These are phyloP conservation scores for Eupeodes latifasciatus DNA, from an alignment of 2,888 invertebrate genomes.

Conservation along the genomic window DNA sequence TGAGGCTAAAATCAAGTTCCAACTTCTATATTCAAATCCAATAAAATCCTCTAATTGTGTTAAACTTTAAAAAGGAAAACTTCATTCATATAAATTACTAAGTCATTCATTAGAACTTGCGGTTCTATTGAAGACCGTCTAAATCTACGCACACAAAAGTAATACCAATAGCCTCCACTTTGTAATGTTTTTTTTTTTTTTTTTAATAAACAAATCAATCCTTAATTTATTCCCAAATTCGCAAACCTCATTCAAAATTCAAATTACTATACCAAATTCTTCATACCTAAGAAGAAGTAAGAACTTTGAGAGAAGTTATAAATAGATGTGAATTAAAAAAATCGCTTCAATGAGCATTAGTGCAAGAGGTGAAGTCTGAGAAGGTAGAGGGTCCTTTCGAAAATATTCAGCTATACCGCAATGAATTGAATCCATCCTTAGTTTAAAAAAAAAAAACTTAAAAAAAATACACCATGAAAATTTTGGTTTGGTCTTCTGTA, in stretches of 20 bases:
- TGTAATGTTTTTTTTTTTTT: conserved; percentile 1
- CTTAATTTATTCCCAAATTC: conserved; percentile 64
- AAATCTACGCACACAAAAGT: conserved; percentile 30
- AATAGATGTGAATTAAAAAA: conserved; percentile 29
- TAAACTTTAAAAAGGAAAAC: conserved; percentile 45
- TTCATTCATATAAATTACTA: conserved; percentile 75
- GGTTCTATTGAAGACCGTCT: conserved; percentile 62
- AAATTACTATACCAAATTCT: not conserved
- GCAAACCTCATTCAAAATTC: conserved; percentile 52
- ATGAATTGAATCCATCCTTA: conserved; percentile 31
- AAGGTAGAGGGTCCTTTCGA: conserved; percentile 22
- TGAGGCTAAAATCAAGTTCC: too few species aligned
- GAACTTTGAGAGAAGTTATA: not conserved
- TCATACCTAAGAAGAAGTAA: not conserved
- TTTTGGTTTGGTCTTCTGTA: conserved; percentile 42
- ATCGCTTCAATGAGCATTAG: conserved; percentile 63
- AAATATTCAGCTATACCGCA: conserved; percentile 3
- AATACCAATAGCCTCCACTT: conserved; percentile 12
- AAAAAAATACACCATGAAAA: conserved; percentile 7
- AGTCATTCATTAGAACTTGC: conserved; percentile 58
- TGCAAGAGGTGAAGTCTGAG: conserved; percentile 45
- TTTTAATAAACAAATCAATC: conserved; percentile 67
- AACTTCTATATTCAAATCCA: not conserved
- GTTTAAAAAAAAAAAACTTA: not conserved
- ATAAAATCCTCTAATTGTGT: not conserved